phyloP scores from a whole-genome alignment of 2,113 vertebrate genomes.

The Capreolus pygargus region DNA sequence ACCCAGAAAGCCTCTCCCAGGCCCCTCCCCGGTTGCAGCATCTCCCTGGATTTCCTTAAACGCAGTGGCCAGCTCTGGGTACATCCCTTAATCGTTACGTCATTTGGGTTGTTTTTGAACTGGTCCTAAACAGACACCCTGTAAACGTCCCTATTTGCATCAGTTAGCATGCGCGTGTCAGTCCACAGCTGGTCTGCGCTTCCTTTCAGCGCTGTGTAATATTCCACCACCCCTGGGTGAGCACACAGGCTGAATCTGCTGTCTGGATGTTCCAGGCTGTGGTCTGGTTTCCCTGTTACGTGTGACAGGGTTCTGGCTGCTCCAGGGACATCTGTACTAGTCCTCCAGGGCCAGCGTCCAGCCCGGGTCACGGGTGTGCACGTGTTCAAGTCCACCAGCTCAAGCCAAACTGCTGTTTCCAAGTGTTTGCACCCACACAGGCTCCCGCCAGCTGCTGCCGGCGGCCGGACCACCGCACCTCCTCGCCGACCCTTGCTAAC shows the following conservation, averaged over 20 bases:
- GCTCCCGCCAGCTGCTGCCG: not conserved
- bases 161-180: accelerated
- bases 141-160: accelerated
- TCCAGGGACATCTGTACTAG: not conserved
- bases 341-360: not conserved
- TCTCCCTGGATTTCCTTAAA: not conserved
- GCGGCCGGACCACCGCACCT: accelerated
- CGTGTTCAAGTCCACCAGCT: not conserved
- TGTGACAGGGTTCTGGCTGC: no score
- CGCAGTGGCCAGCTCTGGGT: not conserved
- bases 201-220: not conserved
- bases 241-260: accelerated
- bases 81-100: not conserved
- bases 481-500: accelerated
- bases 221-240: not conserved
- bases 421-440: not conserved
- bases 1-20: not conserved
- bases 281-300: not conserved
- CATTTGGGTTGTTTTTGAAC: not conserved
- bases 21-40: not conserved
- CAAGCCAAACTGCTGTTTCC: not conserved
- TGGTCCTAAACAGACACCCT: not conserved
- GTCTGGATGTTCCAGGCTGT: not conserved
- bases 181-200: accelerated
- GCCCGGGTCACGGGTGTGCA: not conserved